Base-by-base conservation (phyloP, 2,888 invertebrate genomes). In the Hoplodrina ambigua region DNA sequence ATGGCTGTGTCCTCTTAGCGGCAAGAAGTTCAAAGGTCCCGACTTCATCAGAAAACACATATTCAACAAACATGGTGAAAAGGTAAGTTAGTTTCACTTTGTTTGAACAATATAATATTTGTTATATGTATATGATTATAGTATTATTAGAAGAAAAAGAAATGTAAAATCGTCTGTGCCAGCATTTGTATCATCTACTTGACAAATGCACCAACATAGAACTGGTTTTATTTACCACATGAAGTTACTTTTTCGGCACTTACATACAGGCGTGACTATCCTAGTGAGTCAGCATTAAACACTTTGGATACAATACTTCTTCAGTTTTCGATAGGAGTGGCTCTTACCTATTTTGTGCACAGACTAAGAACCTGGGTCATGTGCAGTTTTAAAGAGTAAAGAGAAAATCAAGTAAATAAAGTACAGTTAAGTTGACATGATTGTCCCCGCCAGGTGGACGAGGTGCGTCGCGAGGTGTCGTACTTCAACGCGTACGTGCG, bases 11-110 rank as follows among this genome's bases (percentile, higher is more conserved):
- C 99, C 99, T 0, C 95, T 99, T 11, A 99, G 99, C 67, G 99
- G 99, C 1, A 99, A 99, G 93, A 99, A 99, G 92, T 99, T 99
- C 94, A 99, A 99, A 92, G 98, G 99, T 0, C 99, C 99, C 0
- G 99, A 99, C 91, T 99, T 99, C 93, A 99, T 99, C 44, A 97
- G 99, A 74, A 99, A 99, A 91, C 99, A 99, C 91, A 99, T 99
- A 80, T 98, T 99, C 90, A 99, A 99, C 92, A 99, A 99, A 90
- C 99, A 99, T 89, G 97, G 94, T 0, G 99, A 99, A 88, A 99
- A 99, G 94, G 98, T 96, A 89, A 82, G 44, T 61, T 3, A 15
- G 44, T 44, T 44, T 44, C 13, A 44, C 2, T 4, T 44, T 17
- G 17, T 17, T 46, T 0, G 2, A 46, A 0, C 6, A 46, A 46